Evolutionary conservation across 35 echinoderm and acorn worm species (phyloP), one percentile per base, ranked within the genome.

Genomic region (Hemicentrotus pulcherrimus): DNA sequence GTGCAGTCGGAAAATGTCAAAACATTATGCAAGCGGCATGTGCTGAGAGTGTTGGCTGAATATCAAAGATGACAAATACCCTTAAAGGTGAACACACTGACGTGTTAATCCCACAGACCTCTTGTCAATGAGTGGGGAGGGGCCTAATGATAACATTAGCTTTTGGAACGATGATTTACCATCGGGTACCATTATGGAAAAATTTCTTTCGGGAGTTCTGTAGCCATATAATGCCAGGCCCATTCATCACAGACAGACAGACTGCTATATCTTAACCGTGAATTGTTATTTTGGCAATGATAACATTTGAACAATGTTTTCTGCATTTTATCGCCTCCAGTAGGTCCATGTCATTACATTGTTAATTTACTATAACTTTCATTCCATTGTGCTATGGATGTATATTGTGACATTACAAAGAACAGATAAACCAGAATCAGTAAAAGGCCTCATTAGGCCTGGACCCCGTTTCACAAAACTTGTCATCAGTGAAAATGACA

Each of bases 11-110:
- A 78, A 78, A 78, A 78, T 78, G 65, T 78, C 65, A 78, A 28
- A 78, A 78, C 22, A 78, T 78, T 78, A 78, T 78, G 65, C 65
- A 78, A 78, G n/a, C 65, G 24, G 65, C 65, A 78, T 78, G 65
- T 78, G 65, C 65, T 78, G 65, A n/a, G 24, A 78, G 65, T 78
- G 22, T 78, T 78, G 65, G 65, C 65, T 78, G 65, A 78, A 78
- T 78, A 78, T 78, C 65, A 78, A 78, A 28, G 65, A 78, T 78
- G 65, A 78, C 65, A 78, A 22, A 0, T 28, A 28, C 65, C 24
- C 65, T 78, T 78, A 78, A 78, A 78, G 65, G 65, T n/a, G 18
- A 78, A 78, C 65, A 22, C 65, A 22, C 22, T 78, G 65, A 78
- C 24, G 19, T 28, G 65, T 78, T 78, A 78, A 78, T 78, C 65